phyloP scores from a whole-genome alignment of 1,140 invertebrate genomes.

The Drosophila auraria region DNA sequence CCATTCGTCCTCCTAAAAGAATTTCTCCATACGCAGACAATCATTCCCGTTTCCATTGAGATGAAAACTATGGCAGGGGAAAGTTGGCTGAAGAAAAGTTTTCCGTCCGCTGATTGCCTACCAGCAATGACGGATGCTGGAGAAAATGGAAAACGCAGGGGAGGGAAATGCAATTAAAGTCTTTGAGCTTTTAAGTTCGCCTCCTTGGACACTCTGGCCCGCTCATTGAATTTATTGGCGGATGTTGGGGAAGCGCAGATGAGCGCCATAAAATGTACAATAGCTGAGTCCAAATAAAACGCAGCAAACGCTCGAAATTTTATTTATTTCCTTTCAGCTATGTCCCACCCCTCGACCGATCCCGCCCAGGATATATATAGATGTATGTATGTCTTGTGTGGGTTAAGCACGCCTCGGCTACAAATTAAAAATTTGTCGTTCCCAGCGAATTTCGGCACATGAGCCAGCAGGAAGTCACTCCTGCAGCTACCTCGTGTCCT shows the following conservation, averaged over 20 bases:
- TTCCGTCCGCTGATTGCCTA: constrained; percentile 24
- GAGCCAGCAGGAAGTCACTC: constrained; percentile 47
- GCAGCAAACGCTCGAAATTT: constrained; percentile 62
- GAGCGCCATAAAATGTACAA: constrained; percentile 56
- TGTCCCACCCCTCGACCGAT: constrained; percentile 11
- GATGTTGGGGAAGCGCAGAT: constrained; percentile 45
- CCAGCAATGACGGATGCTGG: constrained; percentile 34
- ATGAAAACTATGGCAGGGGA: constrained; percentile 3
- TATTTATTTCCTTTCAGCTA: constrained; percentile 73
- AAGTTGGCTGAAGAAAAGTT: constrained; percentile 33
- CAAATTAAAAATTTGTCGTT: constrained; percentile 81
- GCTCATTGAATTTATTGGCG: constrained; percentile 68
- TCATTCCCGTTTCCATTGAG: constrained; percentile 2
- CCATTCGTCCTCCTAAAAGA: no score
- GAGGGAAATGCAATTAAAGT: constrained; percentile 62
- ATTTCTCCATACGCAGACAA: neutral
- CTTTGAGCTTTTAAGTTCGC: constrained; percentile 57
- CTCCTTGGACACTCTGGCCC: constrained; percentile 23
- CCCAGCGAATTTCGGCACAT: constrained; percentile 64
- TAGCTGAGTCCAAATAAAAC: constrained; percentile 47
- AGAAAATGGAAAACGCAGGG: constrained; percentile 3
- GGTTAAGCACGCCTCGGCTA: constrained; percentile 57
- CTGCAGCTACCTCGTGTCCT: constrained; percentile 35
- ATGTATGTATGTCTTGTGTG: constrained; percentile 9
- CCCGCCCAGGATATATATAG: neutral